phyloP scores from a whole-genome alignment of 2,888 invertebrate species.

The Norana najaformis region DNA sequence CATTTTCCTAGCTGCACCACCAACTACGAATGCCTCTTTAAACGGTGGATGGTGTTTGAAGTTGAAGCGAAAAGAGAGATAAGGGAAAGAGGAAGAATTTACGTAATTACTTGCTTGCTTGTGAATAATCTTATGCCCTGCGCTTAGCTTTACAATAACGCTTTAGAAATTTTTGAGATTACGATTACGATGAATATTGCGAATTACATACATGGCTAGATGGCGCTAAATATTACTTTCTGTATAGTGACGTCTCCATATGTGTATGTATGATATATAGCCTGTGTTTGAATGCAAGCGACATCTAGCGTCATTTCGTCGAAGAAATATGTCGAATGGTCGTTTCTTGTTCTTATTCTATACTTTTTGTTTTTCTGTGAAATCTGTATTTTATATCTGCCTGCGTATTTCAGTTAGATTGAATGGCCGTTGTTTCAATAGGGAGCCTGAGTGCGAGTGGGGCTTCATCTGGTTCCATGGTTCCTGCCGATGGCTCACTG shows the following conservation, averaged over 20 bases:
- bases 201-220: neutral
- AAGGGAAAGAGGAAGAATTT: too few species aligned
- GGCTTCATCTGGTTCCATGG: slow-evolving; percentile 7
- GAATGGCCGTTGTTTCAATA: slow-evolving; percentile 13
- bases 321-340: slow-evolving; percentile 13
- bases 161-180: neutral
- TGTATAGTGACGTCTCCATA: neutral
- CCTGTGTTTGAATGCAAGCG: neutral
- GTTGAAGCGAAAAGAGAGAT: too few species aligned
- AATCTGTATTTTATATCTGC: slow-evolving; percentile 13
- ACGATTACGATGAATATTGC: neutral
- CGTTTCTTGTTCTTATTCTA: neutral
- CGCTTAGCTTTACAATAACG: neutral
- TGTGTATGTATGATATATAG: neutral
- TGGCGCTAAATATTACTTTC: neutral
- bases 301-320: neutral
- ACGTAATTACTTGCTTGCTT: too few species aligned
- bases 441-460: neutral
- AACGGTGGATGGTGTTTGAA: too few species aligned
- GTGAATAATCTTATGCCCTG: too few species aligned
- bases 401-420: neutral
- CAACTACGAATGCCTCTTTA: too few species aligned
- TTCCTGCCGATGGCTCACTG: neutral
- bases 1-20: too few species aligned
- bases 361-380: slow-evolving; percentile 3